Evolutionary conservation across 1,140 invertebrate species (phyloP), one percentile per base, ranked within the genome.

Genomic region (Macrobrachium nipponense): DNA sequence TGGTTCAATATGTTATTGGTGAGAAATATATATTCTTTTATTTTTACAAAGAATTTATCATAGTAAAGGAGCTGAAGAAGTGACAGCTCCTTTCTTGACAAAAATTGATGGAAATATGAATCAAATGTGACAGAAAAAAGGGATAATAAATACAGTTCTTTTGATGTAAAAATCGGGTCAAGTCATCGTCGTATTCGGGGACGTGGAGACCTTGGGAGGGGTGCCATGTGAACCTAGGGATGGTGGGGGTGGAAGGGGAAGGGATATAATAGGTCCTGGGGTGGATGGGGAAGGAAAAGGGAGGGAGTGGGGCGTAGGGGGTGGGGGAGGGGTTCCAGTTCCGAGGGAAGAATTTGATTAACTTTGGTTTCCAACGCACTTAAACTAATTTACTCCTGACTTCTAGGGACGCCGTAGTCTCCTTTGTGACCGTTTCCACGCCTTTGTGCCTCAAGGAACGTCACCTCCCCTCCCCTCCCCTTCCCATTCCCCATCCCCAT

Each of bases 311-410:
- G 14, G 58, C 14, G 44, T 2, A 44, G 75, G 6, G 75, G 44
- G 44, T 2, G 75, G 75, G 6, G 75, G 44, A 20, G 75, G 75
- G 23, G 75, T 1, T 62, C 58, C 68, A 86, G 80, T 80, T 80
- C 80, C 79, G 78, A 80, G 84, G 78, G 59, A 80, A 82, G 79
- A 87, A 87, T 87, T 87, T 87, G 86, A 87, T 87, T 87, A 87
- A 87, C 78, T 81, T 76, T 81, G 79, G 78, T 82, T 87, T 81
- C 86, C 86, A 81, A 75, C 80, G 79, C 86, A 87, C 86, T 87
- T 87, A 87, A 87, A 81, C 86, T 82, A 87, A 87, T 87, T 87
- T 87, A 77, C 80, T 44, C 80, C 79, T 87, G 79, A 81, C 79
- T 81, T 75, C 79, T 76, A 78, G 61, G 59, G 73, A 78, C 62